Evolutionary conservation across 2,888 invertebrate species (phyloP), one percentile per base, ranked within the genome.

Genomic region (Argyresthia albistria): DNA sequence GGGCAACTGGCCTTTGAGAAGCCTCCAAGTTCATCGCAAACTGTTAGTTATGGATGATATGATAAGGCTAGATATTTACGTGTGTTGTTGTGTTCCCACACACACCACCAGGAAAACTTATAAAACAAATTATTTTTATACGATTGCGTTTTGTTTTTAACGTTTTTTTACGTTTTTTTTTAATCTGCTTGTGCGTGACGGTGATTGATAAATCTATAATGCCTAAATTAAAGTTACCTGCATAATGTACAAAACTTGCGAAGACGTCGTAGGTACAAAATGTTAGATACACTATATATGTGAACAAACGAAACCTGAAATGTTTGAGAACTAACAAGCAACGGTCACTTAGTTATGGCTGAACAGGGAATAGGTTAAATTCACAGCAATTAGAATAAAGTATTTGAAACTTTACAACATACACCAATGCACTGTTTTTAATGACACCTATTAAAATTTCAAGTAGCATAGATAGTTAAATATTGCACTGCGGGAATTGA

Each of bases 381-480:
- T 1, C 46, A 46, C 46, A 6, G 46, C 35, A 11, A 46, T 42
- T 42, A 25, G 25, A 25, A 25, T 25, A 25, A 25, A 2, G 6
- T 6, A 25, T 25, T 25, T 55, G 47, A 45, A 51, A 35, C 47
- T 35, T 35, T 54, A 53, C 55, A 54, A 54, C 53, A 49, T 53
- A 36, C 50, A 15, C 14, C 25, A 14, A 53, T 59, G 60, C 61
- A 60, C 63, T 61, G 57, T 59, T 60, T 60, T 60, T 59, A 59
- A 60, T 57, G 54, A 56, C 43, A 50, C 43, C 59, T 50, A 25
- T 50, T 50, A 42, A 59, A 59, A 58, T 57, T 52, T 55, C 56
- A 45, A 56, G 56, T 60, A 52, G 57, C 58, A 60, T 56, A 4
- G 6, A 6, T 25, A 25, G 25, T 25, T 25, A n/a, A 14, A 45